A percentile compares a stretch with the other conserved stretches of the same genome.
Conservation (phyloP, 2,113 vertebrate genomes). For the Eulemur macaco region DNA sequence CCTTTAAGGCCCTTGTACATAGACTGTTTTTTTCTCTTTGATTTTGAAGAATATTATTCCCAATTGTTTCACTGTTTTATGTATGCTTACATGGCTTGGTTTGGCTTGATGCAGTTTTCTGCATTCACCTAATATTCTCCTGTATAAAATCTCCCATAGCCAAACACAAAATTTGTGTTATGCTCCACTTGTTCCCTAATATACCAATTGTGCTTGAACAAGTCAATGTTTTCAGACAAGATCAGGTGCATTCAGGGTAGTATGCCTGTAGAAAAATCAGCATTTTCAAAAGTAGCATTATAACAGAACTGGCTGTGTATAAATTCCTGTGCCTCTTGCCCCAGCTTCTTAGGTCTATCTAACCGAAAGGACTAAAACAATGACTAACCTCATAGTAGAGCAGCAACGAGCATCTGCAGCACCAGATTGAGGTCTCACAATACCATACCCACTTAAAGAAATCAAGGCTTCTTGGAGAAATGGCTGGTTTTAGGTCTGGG, state of each 20-base stretch:
- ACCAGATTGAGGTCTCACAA: neutral
- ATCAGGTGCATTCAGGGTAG: too few relatives aligned
- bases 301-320: neutral
- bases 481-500: neutral
- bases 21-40: neutral
- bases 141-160: neutral
- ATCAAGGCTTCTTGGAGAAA: neutral
- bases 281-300: slow-evolving; percentile 21
- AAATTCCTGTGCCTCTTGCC: fast-evolving
- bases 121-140: neutral
- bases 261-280: neutral
- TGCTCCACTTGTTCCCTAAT: neutral
- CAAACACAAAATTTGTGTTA: neutral
- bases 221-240: neutral
- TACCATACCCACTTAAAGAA: neutral
- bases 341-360: neutral
- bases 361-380: neutral
- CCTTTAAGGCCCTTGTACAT: neutral
- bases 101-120: neutral
- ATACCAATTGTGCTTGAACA: neutral
- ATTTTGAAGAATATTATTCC: neutral
- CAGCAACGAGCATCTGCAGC: neutral
- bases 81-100: neutral
- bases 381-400: neutral
- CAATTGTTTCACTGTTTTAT: neutral